phyloP scores from a whole-genome alignment of 2,888 invertebrate species.

The Synanthedon tipuliformis region DNA sequence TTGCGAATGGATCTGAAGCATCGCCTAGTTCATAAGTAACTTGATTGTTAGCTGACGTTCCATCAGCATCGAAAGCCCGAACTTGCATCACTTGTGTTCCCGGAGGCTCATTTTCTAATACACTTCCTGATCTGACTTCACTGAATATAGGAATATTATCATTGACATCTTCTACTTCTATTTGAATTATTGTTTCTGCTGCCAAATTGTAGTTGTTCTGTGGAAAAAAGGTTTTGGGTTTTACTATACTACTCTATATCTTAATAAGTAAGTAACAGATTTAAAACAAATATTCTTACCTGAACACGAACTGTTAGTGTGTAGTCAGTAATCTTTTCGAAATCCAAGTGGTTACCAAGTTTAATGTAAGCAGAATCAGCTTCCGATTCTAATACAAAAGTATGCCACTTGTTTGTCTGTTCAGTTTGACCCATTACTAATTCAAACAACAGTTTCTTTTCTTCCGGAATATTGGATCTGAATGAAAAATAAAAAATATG shows the following conservation, averaged over 20 bases:
- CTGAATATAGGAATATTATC: slow-evolving; percentile 91
- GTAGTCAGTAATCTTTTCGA: slow-evolving; percentile 86
- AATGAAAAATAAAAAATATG: slow-evolving; percentile 5
- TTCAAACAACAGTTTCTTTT: slow-evolving; percentile 81
- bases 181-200: slow-evolving; percentile 81
- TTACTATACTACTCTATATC: not conserved
- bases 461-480: slow-evolving; percentile 81
- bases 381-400: slow-evolving; percentile 76
- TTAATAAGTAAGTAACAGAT: slow-evolving; percentile 3
- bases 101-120: slow-evolving; percentile 85
- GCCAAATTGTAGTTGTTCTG: slow-evolving; percentile 84
- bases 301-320: slow-evolving; percentile 83
- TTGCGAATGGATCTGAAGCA: slow-evolving; percentile 80
- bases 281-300: slow-evolving; percentile 33
- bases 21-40: slow-evolving; percentile 81
- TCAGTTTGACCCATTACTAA: slow-evolving; percentile 85
- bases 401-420: slow-evolving; percentile 86
- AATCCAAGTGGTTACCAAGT: slow-evolving; percentile 82
- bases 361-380: slow-evolving; percentile 80
- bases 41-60: slow-evolving; percentile 84
- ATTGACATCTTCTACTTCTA: slow-evolving; percentile 88
- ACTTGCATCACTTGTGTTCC: slow-evolving; percentile 91
- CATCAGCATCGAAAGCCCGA: slow-evolving; percentile 87
- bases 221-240: slow-evolving; percentile 4
- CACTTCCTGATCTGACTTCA: slow-evolving; percentile 83